Percentiles rank a stretch among this genome's conserved stretches.
phyloP scores from a whole-genome alignment of 2,888 invertebrate species.

The Spisula solida region DNA sequence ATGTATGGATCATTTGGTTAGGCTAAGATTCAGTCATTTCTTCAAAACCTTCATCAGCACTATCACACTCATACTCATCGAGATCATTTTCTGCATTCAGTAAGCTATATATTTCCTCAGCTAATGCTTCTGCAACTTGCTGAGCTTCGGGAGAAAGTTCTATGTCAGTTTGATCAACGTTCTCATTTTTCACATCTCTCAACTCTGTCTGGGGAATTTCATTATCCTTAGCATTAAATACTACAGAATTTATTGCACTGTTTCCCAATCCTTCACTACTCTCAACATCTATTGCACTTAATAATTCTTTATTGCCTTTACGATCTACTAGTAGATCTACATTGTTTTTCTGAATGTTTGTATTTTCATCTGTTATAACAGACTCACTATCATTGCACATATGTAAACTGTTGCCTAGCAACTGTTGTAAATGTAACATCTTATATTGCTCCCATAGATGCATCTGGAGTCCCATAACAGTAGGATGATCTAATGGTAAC shows the following conservation, averaged over 20 bases:
- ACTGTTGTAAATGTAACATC: constrained; percentile 35
- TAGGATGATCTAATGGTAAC: constrained; percentile 74
- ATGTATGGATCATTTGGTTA: background rate
- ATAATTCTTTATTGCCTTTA: background rate
- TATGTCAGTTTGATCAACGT: background rate
- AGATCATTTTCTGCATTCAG: constrained; percentile 30
- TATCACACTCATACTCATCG: constrained; percentile 29
- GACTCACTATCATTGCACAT: background rate
- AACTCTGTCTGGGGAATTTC: constrained; percentile 9
- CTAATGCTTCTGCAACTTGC: constrained; percentile 42
- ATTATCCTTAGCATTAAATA: background rate
- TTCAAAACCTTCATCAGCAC: constrained; percentile 59
- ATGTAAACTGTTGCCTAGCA: constrained; percentile 31
- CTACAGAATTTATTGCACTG: constrained; percentile 33
- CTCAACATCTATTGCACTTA: background rate
- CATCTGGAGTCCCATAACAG: constrained; percentile 75
- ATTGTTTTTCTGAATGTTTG: background rate
- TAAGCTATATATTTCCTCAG: constrained; percentile 50
- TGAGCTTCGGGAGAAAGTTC: constrained; percentile 42
- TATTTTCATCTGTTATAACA: background rate
- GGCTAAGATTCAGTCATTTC: constrained; percentile 35
- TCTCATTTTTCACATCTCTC: background rate
- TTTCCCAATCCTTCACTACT: background rate
- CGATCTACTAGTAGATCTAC: too few species aligned
- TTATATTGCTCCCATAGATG: constrained; percentile 76